phyloP scores from a whole-genome alignment of 1,140 invertebrate species.

The Heliconius melpomene region DNA sequence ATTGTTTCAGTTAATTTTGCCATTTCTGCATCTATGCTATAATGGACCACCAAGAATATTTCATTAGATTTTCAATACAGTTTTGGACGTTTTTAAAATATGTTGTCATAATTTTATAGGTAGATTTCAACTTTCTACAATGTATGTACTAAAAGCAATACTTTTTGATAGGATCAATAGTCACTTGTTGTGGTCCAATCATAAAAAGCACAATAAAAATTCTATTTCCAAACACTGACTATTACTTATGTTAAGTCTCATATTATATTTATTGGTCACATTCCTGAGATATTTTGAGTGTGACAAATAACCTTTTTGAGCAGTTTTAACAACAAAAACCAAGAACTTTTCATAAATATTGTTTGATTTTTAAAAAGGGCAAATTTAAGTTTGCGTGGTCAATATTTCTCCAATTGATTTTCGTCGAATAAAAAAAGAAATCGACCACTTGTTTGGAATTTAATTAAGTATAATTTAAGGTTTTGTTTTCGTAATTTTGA shows the following conservation, averaged over 20 bases:
- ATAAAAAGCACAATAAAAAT: not conserved
- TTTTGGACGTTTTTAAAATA: constrained; percentile 12
- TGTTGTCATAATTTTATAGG: not conserved
- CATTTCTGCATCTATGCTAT: not conserved
- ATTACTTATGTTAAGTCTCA: not conserved
- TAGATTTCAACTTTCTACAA: not conserved
- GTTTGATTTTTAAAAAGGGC: not conserved
- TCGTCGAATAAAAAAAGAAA: not conserved
- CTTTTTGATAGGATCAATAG: not conserved
- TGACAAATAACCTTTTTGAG: not conserved
- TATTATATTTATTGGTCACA: not conserved
- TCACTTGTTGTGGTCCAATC: not conserved
- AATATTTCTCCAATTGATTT: not conserved
- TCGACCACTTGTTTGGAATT: constrained; percentile 16
- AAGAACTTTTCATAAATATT: not conserved
- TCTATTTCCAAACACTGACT: not conserved
- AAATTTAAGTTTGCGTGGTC: not conserved
- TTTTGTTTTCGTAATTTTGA: constrained; percentile 26
- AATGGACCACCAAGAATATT: constrained; percentile 4
- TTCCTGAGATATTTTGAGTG: not conserved
- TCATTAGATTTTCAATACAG: not conserved
- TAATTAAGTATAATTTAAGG: constrained; percentile 26
- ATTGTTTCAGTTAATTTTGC: not conserved
- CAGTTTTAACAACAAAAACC: not conserved
- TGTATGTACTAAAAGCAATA: constrained; percentile 10